phyloP scores from a whole-genome alignment of 2,888 invertebrate species.

The Pecten maximus region DNA sequence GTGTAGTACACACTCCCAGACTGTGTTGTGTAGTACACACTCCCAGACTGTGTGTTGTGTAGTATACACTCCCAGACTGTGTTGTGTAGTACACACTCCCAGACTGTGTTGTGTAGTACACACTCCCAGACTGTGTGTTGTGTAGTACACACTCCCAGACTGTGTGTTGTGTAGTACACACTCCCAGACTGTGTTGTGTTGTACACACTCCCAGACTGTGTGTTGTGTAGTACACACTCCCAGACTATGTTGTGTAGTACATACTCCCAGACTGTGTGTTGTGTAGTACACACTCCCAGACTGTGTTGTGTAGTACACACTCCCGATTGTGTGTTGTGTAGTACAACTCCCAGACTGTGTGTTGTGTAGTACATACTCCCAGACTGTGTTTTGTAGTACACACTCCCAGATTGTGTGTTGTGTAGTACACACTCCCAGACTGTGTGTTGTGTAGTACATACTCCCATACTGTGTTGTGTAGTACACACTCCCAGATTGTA shows the following conservation, averaged over 20 bases:
- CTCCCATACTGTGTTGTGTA: conserved; percentile 2
- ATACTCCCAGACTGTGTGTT: not conserved
- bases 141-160: not conserved
- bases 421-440: not conserved
- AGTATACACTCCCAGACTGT: conserved; percentile 9
- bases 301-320: conserved; percentile 17
- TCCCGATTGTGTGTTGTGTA: not conserved
- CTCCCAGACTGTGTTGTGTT: conserved; percentile 4
- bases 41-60: not conserved
- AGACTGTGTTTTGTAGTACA: not conserved
- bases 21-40: not conserved
- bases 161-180: not conserved
- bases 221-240: no score
- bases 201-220: no score
- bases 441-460: not conserved
- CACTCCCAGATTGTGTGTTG: conserved; percentile 4
- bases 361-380: not conserved
- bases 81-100: not conserved
- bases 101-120: conserved; percentile 6
- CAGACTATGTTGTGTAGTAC: not conserved
- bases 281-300: not conserved
- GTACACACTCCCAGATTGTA: conserved; percentile 9
- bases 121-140: not conserved
- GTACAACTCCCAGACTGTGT: not conserved
- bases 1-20: not conserved